Evolutionary conservation across 2,113 vertebrate genomes (phyloP), one percentile per base, ranked within the genome.

Genomic region (Myotis lucifugus): DNA sequence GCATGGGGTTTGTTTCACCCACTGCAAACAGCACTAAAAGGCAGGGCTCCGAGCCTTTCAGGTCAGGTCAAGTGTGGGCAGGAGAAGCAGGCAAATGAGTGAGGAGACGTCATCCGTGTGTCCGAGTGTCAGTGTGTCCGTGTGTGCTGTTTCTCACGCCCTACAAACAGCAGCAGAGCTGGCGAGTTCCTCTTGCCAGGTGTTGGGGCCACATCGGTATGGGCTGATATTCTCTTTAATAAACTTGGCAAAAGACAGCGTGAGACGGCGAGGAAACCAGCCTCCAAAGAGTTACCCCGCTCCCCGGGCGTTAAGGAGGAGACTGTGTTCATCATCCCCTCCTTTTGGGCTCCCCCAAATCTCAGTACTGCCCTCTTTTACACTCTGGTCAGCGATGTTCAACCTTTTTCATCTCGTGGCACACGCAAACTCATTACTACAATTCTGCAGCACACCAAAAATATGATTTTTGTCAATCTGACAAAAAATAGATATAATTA

Each of bases 181-280:
- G 1, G 9, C 17, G 59, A 59, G n/a, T 25, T 50, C 23, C 50
- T 64, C 40, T 50, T 42, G n/a, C 52, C 50, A 34, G n/a, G 34
- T 76, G 15, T 48, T 48, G 76, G 69, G 29, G 59, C 42, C 59
- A 11, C 29, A 23, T 64, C 0, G 1, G 6, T 37, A 29, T 37
- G 42, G 34, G n/a, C 82, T 37, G 42, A 70, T 27, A 27, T 23
- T 95, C 59, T 64, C 87, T 93, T 74, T 69, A 42, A 50, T 88
- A 81, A 81, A 69, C 64, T 17, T 40, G 37, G 64, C 78, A 59
- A 13, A 32, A 32, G 56, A 42, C 42, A 42, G 42, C 34, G 37
- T 83, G 82, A 40, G 19, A 56, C 25, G 10, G 17, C 54, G 56
- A 74, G 64, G 56, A 85, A 85, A 25, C 40, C 54, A 66, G 40